A percentile compares a stretch with the other conserved stretches of the same genome.
These are phyloP conservation scores for Drosophila kambysellisi DNA, from an alignment of 2,888 invertebrate genomes.

Conservation along the genomic window DNA sequence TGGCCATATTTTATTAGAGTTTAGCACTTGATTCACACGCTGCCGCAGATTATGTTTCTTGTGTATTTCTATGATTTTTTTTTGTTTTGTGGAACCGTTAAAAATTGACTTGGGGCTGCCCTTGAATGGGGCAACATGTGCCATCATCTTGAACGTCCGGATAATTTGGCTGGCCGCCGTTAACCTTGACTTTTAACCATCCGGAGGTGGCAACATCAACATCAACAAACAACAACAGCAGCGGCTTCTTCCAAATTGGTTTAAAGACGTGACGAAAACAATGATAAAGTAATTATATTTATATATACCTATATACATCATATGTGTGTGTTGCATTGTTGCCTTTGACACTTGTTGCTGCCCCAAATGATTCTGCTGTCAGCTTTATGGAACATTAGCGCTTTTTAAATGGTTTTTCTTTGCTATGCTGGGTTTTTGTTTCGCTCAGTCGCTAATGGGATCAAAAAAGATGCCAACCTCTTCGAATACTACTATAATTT, in stretches of 20 bases:
- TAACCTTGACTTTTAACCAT: slow-evolving; percentile 73
- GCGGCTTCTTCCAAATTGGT: slow-evolving; percentile 50
- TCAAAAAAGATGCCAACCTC: background rate
- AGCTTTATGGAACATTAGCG: slow-evolving; percentile 34
- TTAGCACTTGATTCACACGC: slow-evolving; percentile 51
- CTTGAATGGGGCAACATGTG: slow-evolving; percentile 48
- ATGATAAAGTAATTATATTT: slow-evolving; percentile 69
- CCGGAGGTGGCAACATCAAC: slow-evolving; percentile 29
- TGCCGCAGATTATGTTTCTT: slow-evolving; percentile 25
- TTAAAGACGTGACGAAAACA: slow-evolving; percentile 70
- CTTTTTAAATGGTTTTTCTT: slow-evolving; percentile 29
- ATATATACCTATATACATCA: background rate
- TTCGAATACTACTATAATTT: slow-evolving; percentile 32
- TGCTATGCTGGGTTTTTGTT: slow-evolving; percentile 21
- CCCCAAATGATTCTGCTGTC: slow-evolving; percentile 42
- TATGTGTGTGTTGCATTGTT: slow-evolving; percentile 13
- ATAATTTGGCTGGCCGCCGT: slow-evolving; percentile 41
- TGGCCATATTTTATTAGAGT: slow-evolving; percentile 37
- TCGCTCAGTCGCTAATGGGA: slow-evolving; percentile 14
- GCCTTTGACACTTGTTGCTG: slow-evolving; percentile 46
- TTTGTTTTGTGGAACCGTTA: slow-evolving; percentile 20
- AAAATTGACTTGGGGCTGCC: slow-evolving; percentile 38
- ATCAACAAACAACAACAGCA: slow-evolving; percentile 11
- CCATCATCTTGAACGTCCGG: slow-evolving; percentile 46
- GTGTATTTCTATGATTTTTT: slow-evolving; percentile 5